Evolutionary conservation across 1,140 invertebrate genomes (phyloP).

Genomic region (Atta texana): DNA sequence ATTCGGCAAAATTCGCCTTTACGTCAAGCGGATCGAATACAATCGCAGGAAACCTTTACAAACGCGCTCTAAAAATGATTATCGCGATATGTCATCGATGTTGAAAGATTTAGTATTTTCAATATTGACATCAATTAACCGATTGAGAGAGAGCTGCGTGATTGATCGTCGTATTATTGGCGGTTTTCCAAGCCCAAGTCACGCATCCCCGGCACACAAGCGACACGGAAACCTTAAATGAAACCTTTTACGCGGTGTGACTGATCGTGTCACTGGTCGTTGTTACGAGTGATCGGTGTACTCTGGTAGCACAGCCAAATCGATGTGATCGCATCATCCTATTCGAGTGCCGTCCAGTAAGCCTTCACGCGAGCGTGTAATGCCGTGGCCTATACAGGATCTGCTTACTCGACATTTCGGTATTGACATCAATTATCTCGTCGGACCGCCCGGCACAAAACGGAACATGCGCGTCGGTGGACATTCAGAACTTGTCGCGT

Average conservation of each 20-base stretch:
- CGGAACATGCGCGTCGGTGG: background rate
- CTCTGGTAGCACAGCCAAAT: background rate
- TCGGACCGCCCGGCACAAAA: background rate
- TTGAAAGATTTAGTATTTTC: background rate
- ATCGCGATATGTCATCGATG: background rate
- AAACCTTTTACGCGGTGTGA: conserved; percentile 45
- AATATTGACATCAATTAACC: conserved; percentile 32
- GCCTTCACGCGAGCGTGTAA: conserved; percentile 24
- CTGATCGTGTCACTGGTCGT: background rate
- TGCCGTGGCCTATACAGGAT: background rate
- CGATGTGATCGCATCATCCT: background rate
- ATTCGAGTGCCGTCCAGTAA: conserved; percentile 14
- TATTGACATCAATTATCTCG: conserved; percentile 40
- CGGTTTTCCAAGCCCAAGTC: conserved; percentile 6
- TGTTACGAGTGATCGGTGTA: background rate
- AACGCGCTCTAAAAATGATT: background rate
- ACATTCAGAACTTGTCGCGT: background rate
- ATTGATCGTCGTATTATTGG: conserved; percentile 6
- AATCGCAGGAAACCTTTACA: background rate
- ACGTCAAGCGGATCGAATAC: background rate
- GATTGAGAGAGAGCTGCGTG: background rate
- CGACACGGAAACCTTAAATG: conserved; percentile 35
- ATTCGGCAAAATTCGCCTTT: background rate
- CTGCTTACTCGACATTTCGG: conserved; percentile 11
- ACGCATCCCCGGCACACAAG: conserved; percentile 2